phyloP scores from a whole-genome alignment of 2,888 invertebrate species.

The Parnassius apollo region DNA sequence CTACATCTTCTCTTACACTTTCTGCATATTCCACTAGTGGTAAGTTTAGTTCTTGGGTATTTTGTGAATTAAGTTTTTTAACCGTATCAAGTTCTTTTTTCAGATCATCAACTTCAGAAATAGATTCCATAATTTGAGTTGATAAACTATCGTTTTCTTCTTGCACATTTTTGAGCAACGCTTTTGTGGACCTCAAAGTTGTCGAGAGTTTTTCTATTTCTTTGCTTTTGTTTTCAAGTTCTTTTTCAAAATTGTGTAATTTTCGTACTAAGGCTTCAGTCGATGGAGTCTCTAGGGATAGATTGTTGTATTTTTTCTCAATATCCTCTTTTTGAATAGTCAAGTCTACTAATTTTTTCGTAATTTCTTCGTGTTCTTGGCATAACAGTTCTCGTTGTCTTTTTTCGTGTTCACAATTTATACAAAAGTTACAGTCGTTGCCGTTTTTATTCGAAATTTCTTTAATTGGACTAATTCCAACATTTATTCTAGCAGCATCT shows the following conservation, averaged over 20 bases:
- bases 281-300: conserved; percentile 51
- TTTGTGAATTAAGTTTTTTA: conserved; percentile 42
- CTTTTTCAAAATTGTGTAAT: conserved; percentile 50
- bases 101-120: conserved; percentile 77
- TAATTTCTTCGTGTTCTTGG: conserved; percentile 42
- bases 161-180: conserved; percentile 61
- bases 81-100: conserved; percentile 56
- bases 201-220: conserved; percentile 48
- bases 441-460: conserved; percentile 3
- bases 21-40: neutral
- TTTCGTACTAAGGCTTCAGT: conserved; percentile 52
- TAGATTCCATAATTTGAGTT: conserved; percentile 79
- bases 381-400: conserved; percentile 36
- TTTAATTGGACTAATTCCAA: conserved; percentile 47
- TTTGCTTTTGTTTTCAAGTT: conserved; percentile 42
- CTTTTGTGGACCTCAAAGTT: conserved; percentile 41
- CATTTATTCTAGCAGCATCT: conserved; percentile 32
- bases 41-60: neutral
- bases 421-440: conserved; percentile 29
- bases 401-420: conserved; percentile 36
- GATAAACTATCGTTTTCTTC: conserved; percentile 79
- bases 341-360: conserved; percentile 41
- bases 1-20: conserved; percentile 11
- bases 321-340: conserved; percentile 47
- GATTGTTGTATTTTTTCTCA: conserved; percentile 52